Base-by-base conservation (phyloP, 2,113 vertebrate genomes). In the Drymodes brunneopygia region DNA sequence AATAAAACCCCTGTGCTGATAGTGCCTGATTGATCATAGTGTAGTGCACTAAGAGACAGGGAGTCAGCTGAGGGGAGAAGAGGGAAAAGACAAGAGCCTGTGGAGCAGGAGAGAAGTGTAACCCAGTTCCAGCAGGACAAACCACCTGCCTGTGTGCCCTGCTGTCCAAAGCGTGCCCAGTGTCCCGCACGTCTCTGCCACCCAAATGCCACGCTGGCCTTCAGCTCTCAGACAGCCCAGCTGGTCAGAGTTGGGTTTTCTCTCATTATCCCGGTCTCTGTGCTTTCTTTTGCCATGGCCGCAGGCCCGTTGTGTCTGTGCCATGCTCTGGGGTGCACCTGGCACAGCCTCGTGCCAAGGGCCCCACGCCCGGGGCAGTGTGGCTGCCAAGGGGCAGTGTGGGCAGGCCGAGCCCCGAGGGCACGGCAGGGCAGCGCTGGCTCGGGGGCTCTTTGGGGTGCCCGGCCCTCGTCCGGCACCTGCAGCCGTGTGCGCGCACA, bases 281-380 rank as follows among this genome's bases (percentile, higher is more conserved):
- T 14, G 88, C 58, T 62, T 38, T 42, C 72, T 36, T 28, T 21
- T 2, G 2, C 35, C 3, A 0, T 0, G 28, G 60, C 13, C 0
- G 0, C 4, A 18, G 90, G 57, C 71, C 17, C 0, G 8, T 36
- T 7, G 50, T 9, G 61, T 12, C 9, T 7, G 61, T 42, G 2
- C 12, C 1, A 20, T 3, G 0, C 61, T 14, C 44, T 5, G 45
- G 33, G 35, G 27, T 9, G 1, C 53, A 1, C 4, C 38, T 6
- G 13, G 64, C 45, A 8, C 19, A 14, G 50, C 42, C 35, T 8
- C 0, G 48, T 56, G 66, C 75, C 42, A 0, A 3, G 75, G 75
- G 42, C 74, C 0, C 17, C 2, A 17, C 7, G 44, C 60, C 57
- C 7, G 1, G 69, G 58, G 11, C 44, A 18, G 42, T 21, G 7